Percentiles rank a stretch among this genome's conserved stretches.
Conservation (phyloP, 2,113 vertebrate species). For the Antechinus flavipes region DNA sequence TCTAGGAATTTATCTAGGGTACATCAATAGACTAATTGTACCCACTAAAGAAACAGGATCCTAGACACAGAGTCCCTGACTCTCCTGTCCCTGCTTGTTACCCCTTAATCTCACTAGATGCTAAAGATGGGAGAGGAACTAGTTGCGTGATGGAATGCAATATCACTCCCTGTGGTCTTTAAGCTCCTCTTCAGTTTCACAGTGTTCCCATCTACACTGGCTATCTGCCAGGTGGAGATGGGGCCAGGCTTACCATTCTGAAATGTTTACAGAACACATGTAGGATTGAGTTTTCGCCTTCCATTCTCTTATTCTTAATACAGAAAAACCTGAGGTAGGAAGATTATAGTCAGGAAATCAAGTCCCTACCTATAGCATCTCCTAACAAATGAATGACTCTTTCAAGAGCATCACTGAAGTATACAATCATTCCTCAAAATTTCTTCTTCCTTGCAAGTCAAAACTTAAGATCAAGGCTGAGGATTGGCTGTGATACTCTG, state of each 20-base stretch:
- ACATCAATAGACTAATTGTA: neutral
- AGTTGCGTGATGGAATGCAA: neutral
- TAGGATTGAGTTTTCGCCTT: neutral
- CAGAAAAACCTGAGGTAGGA: neutral
- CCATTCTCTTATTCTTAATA: neutral
- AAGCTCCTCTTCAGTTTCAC: neutral
- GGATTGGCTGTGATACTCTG: too few species aligned
- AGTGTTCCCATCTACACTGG: neutral
- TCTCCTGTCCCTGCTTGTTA: neutral
- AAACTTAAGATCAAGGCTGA: too few species aligned
- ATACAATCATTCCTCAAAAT: too few species aligned
- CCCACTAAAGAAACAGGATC: too few species aligned
- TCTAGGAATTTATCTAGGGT: neutral
- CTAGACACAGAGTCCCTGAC: neutral
- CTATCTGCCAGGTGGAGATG: neutral
- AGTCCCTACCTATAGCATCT: neutral
- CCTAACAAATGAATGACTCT: too few species aligned
- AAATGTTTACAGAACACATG: neutral
- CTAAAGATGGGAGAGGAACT: neutral
- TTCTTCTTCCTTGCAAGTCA: too few species aligned
- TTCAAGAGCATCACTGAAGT: too few species aligned
- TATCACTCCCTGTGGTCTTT: neutral
- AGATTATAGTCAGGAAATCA: neutral
- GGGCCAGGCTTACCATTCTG: neutral
- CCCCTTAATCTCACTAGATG: neutral